phyloP scores from a whole-genome alignment of 2,888 invertebrate genomes.

The Drosophila atroscutellata region DNA sequence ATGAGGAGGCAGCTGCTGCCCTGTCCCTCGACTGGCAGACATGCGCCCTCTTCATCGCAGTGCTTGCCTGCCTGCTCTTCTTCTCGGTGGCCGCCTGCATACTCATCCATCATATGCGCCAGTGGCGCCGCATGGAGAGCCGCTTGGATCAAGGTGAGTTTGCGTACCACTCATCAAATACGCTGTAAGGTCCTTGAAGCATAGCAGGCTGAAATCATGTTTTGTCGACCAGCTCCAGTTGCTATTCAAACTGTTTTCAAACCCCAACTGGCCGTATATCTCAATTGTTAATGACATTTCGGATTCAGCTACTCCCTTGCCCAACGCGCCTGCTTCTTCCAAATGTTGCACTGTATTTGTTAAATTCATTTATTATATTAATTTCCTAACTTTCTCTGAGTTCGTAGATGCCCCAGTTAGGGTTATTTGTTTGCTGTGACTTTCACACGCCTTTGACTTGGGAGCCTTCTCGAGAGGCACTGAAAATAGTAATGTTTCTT shows the following conservation, averaged over 20 bases:
- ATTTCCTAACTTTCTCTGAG: background rate
- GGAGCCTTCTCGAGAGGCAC: background rate
- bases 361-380: background rate
- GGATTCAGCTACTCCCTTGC: background rate
- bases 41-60: slow-evolving; percentile 89
- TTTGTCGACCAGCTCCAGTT: background rate
- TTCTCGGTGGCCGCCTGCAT: slow-evolving; percentile 91
- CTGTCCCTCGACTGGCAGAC: slow-evolving; percentile 90
- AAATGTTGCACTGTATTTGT: background rate
- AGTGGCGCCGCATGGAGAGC: slow-evolving; percentile 92
- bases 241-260: background rate
- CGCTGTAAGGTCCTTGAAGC: background rate
- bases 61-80: slow-evolving; percentile 91
- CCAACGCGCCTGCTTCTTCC: background rate
- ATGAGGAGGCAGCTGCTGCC: slow-evolving; percentile 82
- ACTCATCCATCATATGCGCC: slow-evolving; percentile 91
- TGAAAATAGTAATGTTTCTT: slow-evolving; percentile 15
- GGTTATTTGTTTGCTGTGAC: slow-evolving; percentile 19
- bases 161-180: background rate
- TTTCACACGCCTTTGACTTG: slow-evolving; percentile 60
- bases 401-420: background rate
- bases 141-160: slow-evolving; percentile 91
- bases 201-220: background rate
- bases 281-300: background rate
- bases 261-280: background rate